Base-by-base conservation (phyloP, 2,888 invertebrate genomes). In the Apeira syringaria region DNA sequence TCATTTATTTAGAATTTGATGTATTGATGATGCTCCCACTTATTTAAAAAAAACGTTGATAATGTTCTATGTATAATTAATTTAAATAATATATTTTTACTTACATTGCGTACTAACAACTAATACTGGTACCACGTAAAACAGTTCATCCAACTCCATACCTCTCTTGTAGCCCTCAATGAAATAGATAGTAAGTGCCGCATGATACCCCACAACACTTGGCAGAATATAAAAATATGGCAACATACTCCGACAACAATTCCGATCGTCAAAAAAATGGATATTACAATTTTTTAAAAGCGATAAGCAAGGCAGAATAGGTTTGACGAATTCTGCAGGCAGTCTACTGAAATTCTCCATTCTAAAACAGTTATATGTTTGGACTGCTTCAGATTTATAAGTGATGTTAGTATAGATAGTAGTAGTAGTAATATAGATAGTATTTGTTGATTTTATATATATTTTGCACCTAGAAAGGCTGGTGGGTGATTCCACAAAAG, bases 41-140 rank as follows among this genome's bases (percentile, higher is more conserved):
- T n/a, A n/a, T n/a, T n/a, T n/a, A n/a, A n/a, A n/a, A n/a, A n/a
- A n/a, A n/a, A n/a, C n/a, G n/a, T n/a, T n/a, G n/a, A n/a, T n/a
- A n/a, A n/a, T n/a, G n/a, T n/a, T n/a, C n/a, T n/a, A n/a, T n/a
- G n/a, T n/a, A n/a, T n/a, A n/a, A n/a, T n/a, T n/a, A n/a, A n/a
- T n/a, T n/a, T n/a, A 3, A 26, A 18, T 18, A 9, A 11, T 18
- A n/a, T n/a, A 28, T 5, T 27, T 31, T 3, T 26, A 51, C 59
- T 40, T 49, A 71, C 71, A 38, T 54, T 72, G 73, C 2, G 52
- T 47, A 30, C 47, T 39, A 10, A 69, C 48, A 0, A 61, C 55
- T 9, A 59, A 59, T 3, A 67, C 35, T 7, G 69, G 61, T 0
- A 66, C 45, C 1, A 62, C 39, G 18, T 53, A 56, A 1, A 58